Percentiles rank a stretch among this genome's conserved stretches.
phyloP scores from a whole-genome alignment of 2,797 vertebrate species.

The Microtus obscurus region DNA sequence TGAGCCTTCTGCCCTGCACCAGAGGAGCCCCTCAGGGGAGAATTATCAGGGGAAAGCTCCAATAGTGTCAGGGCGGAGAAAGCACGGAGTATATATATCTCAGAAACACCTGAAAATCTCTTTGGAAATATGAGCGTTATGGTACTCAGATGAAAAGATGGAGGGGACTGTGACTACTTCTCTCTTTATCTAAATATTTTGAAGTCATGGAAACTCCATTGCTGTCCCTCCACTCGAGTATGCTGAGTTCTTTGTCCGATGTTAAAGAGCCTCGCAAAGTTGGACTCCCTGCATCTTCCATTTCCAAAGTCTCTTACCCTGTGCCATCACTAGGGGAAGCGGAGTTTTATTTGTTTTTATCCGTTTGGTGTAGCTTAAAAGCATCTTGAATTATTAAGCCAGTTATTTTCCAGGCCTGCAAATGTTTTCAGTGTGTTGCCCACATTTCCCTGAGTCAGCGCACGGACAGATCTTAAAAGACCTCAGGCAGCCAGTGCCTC shows the following conservation, averaged over 20 bases:
- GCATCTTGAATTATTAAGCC: slow-evolving; percentile 82
- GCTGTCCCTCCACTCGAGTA: not conserved
- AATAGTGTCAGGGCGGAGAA: not conserved
- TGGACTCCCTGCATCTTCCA: slow-evolving; percentile 45
- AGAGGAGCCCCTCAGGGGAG: not conserved
- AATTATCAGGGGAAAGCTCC: not conserved
- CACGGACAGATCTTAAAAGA: slow-evolving; percentile 60
- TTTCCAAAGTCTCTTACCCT: slow-evolving; percentile 57
- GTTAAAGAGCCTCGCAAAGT: not conserved
- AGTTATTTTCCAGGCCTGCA: slow-evolving; percentile 80
- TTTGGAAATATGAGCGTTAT: not conserved
- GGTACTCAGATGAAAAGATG: slow-evolving; percentile 1
- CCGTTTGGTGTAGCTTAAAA: slow-evolving; percentile 72
- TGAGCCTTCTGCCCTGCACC: not conserved
- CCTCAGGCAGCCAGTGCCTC: slow-evolving; percentile 38
- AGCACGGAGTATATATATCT: not conserved
- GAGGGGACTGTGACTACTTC: not conserved
- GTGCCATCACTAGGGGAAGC: slow-evolving; percentile 44
- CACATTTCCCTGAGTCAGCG: slow-evolving; percentile 74
- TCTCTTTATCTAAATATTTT: slow-evolving; percentile 59
- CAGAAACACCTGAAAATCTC: not conserved
- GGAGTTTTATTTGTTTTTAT: slow-evolving; percentile 78
- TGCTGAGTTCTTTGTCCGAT: not conserved
- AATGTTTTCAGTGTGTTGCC: slow-evolving; percentile 78
- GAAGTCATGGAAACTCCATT: slow-evolving; percentile 41